These are phyloP conservation scores for Callaeas wilsoni DNA, from an alignment of 2,113 vertebrate genomes.

Conservation along the genomic window DNA sequence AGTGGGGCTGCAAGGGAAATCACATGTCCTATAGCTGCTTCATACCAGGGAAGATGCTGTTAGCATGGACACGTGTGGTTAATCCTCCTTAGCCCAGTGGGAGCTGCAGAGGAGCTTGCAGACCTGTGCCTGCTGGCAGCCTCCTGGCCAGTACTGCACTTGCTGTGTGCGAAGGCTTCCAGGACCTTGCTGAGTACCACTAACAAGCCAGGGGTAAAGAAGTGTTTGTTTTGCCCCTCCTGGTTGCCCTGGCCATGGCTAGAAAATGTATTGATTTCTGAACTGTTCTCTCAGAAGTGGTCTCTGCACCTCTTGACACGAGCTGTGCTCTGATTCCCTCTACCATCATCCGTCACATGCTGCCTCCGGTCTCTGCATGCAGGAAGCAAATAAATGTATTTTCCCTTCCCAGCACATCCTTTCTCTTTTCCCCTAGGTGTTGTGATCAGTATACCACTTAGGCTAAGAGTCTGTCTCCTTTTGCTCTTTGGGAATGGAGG, in stretches of 20 bases:
- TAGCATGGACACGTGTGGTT: accelerated
- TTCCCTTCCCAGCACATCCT: neutral
- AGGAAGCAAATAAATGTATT: neutral
- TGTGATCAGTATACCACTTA: neutral
- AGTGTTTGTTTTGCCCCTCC: neutral
- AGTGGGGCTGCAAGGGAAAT: neutral
- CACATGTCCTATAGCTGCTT: accelerated
- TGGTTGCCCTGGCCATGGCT: neutral
- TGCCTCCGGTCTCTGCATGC: neutral
- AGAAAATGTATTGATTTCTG: neutral
- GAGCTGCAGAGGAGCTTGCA: neutral
- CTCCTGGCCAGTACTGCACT: neutral
- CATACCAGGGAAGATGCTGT: accelerated
- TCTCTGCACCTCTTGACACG: accelerated
- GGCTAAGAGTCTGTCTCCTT: neutral
- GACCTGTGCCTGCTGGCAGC: neutral
- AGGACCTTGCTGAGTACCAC: neutral
- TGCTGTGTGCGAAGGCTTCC: neutral
- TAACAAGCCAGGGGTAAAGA: neutral
- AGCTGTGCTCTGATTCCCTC: neutral
- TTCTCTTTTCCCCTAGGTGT: neutral
- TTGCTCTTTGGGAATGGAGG: neutral
- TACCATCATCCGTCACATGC: accelerated
- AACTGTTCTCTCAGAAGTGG: neutral
- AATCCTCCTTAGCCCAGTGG: neutral